Base-by-base conservation (phyloP, 2,888 invertebrate species). In the Eudasyphora cyanicolor region DNA sequence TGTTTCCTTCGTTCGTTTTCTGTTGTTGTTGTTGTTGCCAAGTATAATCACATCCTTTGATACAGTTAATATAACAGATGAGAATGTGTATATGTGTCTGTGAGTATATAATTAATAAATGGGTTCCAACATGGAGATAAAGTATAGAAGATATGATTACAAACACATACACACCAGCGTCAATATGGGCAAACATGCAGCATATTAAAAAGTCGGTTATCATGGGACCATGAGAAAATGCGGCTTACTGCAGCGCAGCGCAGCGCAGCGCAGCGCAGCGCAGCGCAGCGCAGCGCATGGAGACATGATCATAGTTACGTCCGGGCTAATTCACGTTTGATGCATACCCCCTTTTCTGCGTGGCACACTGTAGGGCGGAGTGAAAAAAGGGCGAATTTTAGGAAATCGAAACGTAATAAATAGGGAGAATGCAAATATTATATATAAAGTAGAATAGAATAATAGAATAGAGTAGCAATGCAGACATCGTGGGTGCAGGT, bases 41-140 rank as follows among this genome's bases (percentile, higher is more conserved):
- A 17, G 45, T 19, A 35, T n/a, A 21, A 71, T 24, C 54, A 12
- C 14, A 21, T 10, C 14, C 51, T 19, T 32, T 70, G 51, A 51
- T 35, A 71, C 71, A 54, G 32, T 71, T 71, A 71, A 73, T 73
- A 60, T 38, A 73, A 73, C 57, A 73, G 54, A 73, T 38, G n/a
- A 17, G 8, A 6, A 32, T 32, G 8, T 32, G 32, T 32, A 32
- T 32, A 32, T 32, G 32, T 32, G 8, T 45, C n/a, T 45, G n/a
- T 2, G n/a, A 45, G 45, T 45, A 45, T 5, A 51, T 12, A 51
- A 70, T 42, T 29, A 51, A 70, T 51, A 70, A 51, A 19, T n/a
- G n/a, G n/a, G n/a, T n/a, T n/a, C n/a, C n/a, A n/a, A n/a, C n/a
- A n/a, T n/a, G n/a, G n/a, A n/a, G n/a, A n/a, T n/a, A n/a, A n/a